Evolutionary conservation across 2,113 vertebrate species (phyloP).

Genomic region (Otus sunia): DNA sequence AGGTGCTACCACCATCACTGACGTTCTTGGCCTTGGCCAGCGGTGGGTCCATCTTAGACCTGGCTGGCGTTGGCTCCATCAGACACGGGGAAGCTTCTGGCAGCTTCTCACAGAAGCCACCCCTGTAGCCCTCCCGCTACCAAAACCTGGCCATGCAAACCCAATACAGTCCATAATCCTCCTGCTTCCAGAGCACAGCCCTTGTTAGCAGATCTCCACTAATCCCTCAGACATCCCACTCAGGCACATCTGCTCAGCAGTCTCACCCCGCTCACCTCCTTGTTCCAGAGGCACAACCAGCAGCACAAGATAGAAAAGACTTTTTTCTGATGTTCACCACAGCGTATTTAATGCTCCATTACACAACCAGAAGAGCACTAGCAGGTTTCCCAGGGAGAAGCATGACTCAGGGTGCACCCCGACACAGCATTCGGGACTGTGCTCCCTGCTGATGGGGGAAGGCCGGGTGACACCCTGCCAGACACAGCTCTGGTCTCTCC

Average conservation of each 20-base stretch:
- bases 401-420: accelerated
- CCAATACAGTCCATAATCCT: background rate
- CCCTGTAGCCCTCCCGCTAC: too few relatives aligned
- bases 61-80: too few relatives aligned
- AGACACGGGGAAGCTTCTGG: background rate
- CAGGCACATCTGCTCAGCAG: accelerated
- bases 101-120: too few relatives aligned
- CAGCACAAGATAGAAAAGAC: accelerated
- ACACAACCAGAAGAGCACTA: background rate
- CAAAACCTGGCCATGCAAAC: background rate
- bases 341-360: accelerated
- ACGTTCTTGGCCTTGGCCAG: too few relatives aligned
- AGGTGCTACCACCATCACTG: too few relatives aligned
- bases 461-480: background rate
- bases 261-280: accelerated
- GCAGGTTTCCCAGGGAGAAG: background rate
- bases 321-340: background rate
- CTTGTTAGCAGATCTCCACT: background rate
- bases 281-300: background rate
- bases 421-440: accelerated
- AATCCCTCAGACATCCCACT: background rate
- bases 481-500: background rate
- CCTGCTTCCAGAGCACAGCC: background rate
- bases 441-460: background rate
- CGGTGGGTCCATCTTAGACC: too few relatives aligned